A percentile compares a stretch with the other conserved stretches of the same genome.
Conservation (phyloP, 1,140 invertebrate species). For the Palaemon carinicauda region DNA sequence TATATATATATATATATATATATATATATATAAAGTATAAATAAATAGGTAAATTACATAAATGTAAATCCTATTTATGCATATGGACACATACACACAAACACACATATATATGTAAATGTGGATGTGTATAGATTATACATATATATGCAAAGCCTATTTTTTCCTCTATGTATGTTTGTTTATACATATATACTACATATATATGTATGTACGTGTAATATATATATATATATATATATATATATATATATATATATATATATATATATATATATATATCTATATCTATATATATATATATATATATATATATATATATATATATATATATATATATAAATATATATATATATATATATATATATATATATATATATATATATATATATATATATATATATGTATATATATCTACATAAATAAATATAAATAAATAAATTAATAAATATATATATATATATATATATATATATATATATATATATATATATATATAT, state of each 20-base stretch:
- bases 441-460: not conserved
- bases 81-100: too few species aligned
- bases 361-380: not conserved
- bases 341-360: not conserved
- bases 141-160: too few species aligned
- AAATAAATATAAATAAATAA: not conserved
- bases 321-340: not conserved
- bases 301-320: not conserved
- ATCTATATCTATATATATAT: not conserved
- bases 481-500: not conserved
- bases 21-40: constrained; percentile 2
- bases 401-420: not conserved
- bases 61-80: too few species aligned
- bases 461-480: not conserved
- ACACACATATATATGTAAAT: too few species aligned
- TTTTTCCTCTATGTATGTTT: too few species aligned
- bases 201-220: too few species aligned
- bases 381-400: not conserved
- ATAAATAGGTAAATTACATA: too few species aligned
- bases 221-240: not conserved
- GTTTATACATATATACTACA: too few species aligned
- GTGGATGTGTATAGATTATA: too few species aligned
- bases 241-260: not conserved
- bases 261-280: constrained; percentile 2
- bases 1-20: constrained; percentile 2